Conservation (phyloP, 2,888 invertebrate genomes). For the Strigamia transsilvanica region DNA sequence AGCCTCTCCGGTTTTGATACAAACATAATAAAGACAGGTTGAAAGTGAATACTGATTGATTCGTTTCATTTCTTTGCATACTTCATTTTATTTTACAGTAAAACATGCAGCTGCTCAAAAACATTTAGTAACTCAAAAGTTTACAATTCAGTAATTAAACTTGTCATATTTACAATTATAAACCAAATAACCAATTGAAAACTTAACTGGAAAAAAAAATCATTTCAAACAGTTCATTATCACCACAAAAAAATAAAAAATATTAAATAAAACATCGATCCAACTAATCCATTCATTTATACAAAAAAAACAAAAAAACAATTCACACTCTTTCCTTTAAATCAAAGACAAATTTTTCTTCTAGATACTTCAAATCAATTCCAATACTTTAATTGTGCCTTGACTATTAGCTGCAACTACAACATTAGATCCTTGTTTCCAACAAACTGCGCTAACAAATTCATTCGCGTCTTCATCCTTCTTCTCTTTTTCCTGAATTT, state of each 20-base stretch:
- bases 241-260: background rate
- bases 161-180: background rate
- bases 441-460: constrained; percentile 95
- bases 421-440: constrained; percentile 83
- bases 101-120: constrained; percentile 1
- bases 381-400: constrained; percentile 88
- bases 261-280: background rate
- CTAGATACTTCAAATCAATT: constrained; percentile 70
- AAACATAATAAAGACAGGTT: constrained; percentile 47
- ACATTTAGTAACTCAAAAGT: constrained; percentile 2
- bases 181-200: constrained; percentile 3
- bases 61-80: background rate
- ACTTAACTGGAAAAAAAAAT: background rate
- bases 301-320: background rate
- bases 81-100: constrained; percentile 22
- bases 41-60: background rate
- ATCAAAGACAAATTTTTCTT: background rate
- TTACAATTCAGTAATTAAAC: background rate
- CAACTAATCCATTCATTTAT: background rate
- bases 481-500: constrained; percentile 71
- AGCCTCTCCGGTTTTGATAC: constrained; percentile 49
- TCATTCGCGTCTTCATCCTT: constrained; percentile 87
- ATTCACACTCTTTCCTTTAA: background rate
- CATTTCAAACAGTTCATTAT: no score
- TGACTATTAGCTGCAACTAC: constrained; percentile 93